Base-by-base conservation (phyloP, 2,113 vertebrate species). In the Bucco capensis region DNA sequence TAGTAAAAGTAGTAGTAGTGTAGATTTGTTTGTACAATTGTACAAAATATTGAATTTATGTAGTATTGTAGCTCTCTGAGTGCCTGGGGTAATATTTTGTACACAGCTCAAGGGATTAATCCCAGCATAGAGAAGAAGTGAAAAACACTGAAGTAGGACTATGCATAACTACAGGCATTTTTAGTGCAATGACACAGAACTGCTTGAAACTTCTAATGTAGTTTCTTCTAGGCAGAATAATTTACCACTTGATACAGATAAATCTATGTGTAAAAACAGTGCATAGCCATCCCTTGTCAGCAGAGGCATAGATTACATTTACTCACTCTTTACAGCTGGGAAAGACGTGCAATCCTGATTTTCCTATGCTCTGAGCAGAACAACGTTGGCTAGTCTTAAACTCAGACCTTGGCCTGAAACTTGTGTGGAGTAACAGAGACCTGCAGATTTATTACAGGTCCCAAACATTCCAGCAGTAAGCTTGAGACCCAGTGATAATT, bases 181-280 rank as follows among this genome's bases (percentile, higher is more conserved):
- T 54, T 60, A 78, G 31, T 64, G 11, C 27, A 53, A 8, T 6
- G 13, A 66, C 56, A 40, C 14, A 64, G 8, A 87, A 11, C 16
- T 37, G 40, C 82, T 46, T 62, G 83, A 38, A 25, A 44, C 33
- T 42, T 73, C 19, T 23, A 6, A 51, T 14, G 30, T 11, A 14
- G 40, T 40, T 89, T n/a, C 9, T 65, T 80, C 49, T 57, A 61
- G 19, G 33, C n/a, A 71, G 57, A 28, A 5, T 56, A 49, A 33
- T 24, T 60, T 51, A 50, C 19, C 80, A 17, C 40, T 62, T 23
- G 24, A 24, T 35, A 42, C 37, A 89, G 30, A 19, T 27, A 5
- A 23, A 28, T 12, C 30, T 42, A 18, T 17, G 2, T 10, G 30
- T 1, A 21, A 56, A 69, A 14, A 0, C 2, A 33, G 21, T 14